Evolutionary conservation across 2,797 vertebrate genomes (phyloP), one percentile per base, ranked within the genome.

Genomic region (Lagocephalus sceleratus): DNA sequence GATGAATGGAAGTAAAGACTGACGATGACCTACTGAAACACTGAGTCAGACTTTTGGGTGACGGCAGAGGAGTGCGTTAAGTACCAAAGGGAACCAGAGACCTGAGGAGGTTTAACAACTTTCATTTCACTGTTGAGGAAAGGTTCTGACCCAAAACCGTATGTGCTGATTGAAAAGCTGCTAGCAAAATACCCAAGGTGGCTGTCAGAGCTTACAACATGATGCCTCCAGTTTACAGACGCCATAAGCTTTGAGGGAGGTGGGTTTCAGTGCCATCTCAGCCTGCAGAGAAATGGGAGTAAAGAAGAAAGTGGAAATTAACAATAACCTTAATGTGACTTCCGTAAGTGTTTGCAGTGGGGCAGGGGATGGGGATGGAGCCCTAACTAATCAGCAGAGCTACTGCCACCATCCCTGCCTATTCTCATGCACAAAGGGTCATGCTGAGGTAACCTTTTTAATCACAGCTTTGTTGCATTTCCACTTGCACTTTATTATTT

Each of bases 11-110:
- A 56, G 51, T 57, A 76, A 55, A 42, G 51, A 50, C 20, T 73
- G 68, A 67, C 63, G 63, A 72, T 54, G 58, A 54, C n/a, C 60
- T 64, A 66, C 63, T 62, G 63, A 56, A 52, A 68, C 66, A 66
- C 58, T 61, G 51, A 35, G 32, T 14, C 60, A 76, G 76, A 80
- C 60, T 57, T 72, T 17, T 16, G 60, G 69, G 54, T 72, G 72
- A 80, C 66, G 66, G 63, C 56, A 66, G 44, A 68, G 59, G 58
- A 79, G 73, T 48, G 68, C 47, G 71, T 64, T 73, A 64, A 77
- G 57, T 72, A 76, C 57, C 60, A 57, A 14, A 50, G 66, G 68
- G 74, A 78, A 52, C 55, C 43, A 35, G 57, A 56, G 55, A 71
- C 56, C 48, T 58, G 57, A 63, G 47, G 44, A 75, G 60, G 54